Percentiles rank a stretch among this genome's conserved stretches.
Conservation (phyloP, 2,113 vertebrate species). For the Chrysochloris asiatica region DNA sequence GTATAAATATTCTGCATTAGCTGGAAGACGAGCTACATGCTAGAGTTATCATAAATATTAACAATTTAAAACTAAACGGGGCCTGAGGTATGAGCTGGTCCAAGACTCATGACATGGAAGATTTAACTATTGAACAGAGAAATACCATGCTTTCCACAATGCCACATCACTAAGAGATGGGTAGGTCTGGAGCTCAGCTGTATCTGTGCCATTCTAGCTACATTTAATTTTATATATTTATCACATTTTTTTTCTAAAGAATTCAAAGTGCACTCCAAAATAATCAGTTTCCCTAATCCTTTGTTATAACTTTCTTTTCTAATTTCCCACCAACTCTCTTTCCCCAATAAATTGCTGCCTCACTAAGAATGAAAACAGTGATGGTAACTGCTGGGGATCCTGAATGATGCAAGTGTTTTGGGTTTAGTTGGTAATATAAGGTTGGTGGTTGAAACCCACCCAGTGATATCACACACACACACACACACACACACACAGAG, state of each 20-base stretch:
- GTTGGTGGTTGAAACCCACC: too few relatives aligned
- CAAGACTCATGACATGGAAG: not conserved
- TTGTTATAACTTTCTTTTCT: not conserved
- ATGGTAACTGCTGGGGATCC: too few relatives aligned
- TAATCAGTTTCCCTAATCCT: not conserved
- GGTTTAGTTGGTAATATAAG: too few relatives aligned
- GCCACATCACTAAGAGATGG: not conserved
- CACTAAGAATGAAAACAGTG: not conserved
- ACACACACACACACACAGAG: too few relatives aligned
- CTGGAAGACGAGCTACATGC: not conserved
- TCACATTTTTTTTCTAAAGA: not conserved
- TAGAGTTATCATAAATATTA: slow-evolving; percentile 40
- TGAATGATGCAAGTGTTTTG: not conserved
- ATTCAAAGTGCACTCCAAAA: not conserved
- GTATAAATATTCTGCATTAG: slow-evolving; percentile 11
- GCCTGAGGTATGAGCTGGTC: not conserved
- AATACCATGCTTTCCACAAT: not conserved
- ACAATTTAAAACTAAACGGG: not conserved
- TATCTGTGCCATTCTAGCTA: not conserved
- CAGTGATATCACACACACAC: too few relatives aligned
- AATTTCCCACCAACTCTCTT: not conserved
- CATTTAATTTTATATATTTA: not conserved
- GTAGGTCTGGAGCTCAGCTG: not conserved
- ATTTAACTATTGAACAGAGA: not conserved
- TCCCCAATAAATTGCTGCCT: not conserved